A percentile compares a stretch with the other conserved stretches of the same genome.
Conservation (phyloP, 2,113 vertebrate species). For the Pelusios castaneus region DNA sequence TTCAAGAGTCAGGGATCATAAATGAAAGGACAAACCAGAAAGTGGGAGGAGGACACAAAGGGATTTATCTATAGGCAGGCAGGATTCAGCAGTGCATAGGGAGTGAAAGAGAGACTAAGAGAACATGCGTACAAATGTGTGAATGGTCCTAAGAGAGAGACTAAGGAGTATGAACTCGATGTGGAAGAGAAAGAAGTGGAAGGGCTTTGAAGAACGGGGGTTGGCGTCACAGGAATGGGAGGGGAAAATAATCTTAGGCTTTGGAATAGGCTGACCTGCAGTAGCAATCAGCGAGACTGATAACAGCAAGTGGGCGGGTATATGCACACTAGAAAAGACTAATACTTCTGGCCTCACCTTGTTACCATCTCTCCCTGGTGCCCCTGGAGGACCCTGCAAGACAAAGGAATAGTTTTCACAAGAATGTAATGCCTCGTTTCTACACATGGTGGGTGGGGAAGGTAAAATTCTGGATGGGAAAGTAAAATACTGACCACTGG, state of each 20-base stretch:
- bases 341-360: conserved; percentile 81
- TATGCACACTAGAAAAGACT: background rate
- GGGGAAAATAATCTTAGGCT: background rate
- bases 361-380: conserved; percentile 89
- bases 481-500: conserved; percentile 87
- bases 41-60: background rate
- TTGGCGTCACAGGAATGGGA: background rate
- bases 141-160: background rate
- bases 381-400: conserved; percentile 88
- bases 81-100: background rate
- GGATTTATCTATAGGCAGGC: background rate
- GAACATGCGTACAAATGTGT: accelerated
- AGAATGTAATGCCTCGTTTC: background rate
- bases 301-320: background rate
- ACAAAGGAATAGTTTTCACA: conserved; percentile 55
- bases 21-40: background rate
- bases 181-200: background rate
- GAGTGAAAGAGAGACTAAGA: background rate
- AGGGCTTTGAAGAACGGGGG: background rate
- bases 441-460: background rate
- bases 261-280: background rate
- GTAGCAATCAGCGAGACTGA: background rate
- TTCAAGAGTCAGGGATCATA: background rate
- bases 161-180: background rate
- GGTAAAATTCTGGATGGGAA: background rate